These are phyloP conservation scores for Arenaria interpres DNA, from an alignment of 2,113 vertebrate genomes.

Conservation along the genomic window DNA sequence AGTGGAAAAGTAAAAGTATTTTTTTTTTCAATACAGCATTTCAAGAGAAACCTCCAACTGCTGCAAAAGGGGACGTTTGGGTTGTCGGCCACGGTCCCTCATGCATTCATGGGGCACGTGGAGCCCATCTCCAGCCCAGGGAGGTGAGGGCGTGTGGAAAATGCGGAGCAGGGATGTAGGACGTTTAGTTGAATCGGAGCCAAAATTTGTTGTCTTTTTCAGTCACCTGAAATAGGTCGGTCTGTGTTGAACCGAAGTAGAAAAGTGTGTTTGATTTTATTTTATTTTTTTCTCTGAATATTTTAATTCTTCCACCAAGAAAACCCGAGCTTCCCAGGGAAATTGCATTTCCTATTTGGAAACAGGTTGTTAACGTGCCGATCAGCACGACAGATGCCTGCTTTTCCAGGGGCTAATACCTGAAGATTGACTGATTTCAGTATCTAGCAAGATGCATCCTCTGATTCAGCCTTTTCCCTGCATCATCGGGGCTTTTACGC, in stretches of 20 bases:
- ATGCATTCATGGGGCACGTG: fast-evolving
- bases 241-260: neutral
- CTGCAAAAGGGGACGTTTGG: neutral
- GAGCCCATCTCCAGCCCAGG: neutral
- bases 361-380: neutral
- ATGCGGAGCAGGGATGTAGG: neutral
- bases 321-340: slow-evolving; percentile 1
- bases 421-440: slow-evolving; percentile 8
- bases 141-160: neutral
- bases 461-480: neutral
- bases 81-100: neutral
- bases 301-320: slow-evolving; percentile 8
- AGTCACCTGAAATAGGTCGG: neutral
- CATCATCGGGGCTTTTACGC: neutral
- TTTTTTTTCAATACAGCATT: neutral
- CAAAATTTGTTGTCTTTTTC: neutral
- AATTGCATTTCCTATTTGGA: slow-evolving; percentile 17
- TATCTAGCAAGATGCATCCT: neutral
- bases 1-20: fast-evolving
- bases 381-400: neutral
- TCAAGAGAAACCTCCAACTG: neutral
- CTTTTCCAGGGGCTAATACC: slow-evolving; percentile 35
- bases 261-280: neutral
- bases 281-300: neutral
- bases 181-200: neutral